Conservation (phyloP, 2,113 vertebrate species). For the Lutjanus erythropterus region DNA sequence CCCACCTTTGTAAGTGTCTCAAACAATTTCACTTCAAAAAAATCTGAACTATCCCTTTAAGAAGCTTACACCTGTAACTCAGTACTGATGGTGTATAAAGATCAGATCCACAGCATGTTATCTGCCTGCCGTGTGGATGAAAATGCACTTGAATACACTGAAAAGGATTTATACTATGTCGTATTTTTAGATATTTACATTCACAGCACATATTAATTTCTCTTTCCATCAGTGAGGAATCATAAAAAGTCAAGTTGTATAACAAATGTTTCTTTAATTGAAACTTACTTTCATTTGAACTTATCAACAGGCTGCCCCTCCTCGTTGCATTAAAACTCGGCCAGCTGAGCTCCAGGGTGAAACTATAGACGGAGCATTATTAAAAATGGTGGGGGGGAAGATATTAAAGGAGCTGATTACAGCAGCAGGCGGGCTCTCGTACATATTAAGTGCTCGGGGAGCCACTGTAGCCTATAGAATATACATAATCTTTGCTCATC, state of each 20-base stretch:
- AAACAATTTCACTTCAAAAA: no score
- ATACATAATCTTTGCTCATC: slow-evolving; percentile 25
- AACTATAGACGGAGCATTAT: slow-evolving; percentile 50
- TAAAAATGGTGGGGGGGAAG: slow-evolving; percentile 36
- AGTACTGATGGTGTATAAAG: not conserved
- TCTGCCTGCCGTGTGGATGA: not conserved
- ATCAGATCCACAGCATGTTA: not conserved
- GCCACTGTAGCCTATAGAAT: slow-evolving; percentile 50
- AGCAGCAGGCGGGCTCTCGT: slow-evolving; percentile 36
- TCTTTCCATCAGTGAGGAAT: not conserved
- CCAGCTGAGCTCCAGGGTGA: slow-evolving; percentile 52
- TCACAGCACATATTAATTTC: not conserved
- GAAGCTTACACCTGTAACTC: not conserved
- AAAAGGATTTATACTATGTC: not conserved
- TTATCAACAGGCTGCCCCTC: slow-evolving; percentile 51
- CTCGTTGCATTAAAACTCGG: slow-evolving; percentile 36
- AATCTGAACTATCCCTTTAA: not conserved
- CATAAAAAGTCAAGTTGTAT: not conserved
- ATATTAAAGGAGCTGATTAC: slow-evolving; percentile 63
- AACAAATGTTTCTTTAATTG: slow-evolving; percentile 34
- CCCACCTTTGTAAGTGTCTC: no score
- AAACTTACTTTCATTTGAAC: slow-evolving; percentile 33
- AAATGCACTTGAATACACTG: not conserved
- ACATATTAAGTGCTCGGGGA: slow-evolving; percentile 30
- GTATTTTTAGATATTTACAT: not conserved